These are phyloP conservation scores for Volucella zonaria DNA, from an alignment of 2,888 invertebrate genomes.

Conservation along the genomic window DNA sequence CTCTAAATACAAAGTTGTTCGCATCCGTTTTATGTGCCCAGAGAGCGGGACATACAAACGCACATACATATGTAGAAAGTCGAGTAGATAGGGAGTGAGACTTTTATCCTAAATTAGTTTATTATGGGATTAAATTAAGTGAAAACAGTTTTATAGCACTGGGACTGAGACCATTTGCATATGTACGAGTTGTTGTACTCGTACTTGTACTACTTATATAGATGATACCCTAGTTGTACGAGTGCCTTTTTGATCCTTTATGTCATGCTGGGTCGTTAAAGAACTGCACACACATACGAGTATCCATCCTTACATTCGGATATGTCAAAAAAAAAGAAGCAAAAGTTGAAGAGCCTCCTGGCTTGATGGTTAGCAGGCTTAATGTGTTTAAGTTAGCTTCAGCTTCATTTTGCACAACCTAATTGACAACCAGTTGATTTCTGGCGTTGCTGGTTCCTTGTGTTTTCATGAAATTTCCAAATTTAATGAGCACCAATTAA, in stretches of 20 bases:
- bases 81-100: slow-evolving; percentile 8
- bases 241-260: slow-evolving; percentile 63
- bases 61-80: too few relatives aligned
- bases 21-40: slow-evolving; percentile 37
- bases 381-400: slow-evolving; percentile 41
- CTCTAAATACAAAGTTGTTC: slow-evolving; percentile 54
- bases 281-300: slow-evolving; percentile 28
- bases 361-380: slow-evolving; percentile 24
- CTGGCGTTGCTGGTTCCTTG: background rate
- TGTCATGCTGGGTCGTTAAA: slow-evolving; percentile 62
- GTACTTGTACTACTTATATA: background rate
- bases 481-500: slow-evolving; percentile 43
- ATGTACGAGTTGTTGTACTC: slow-evolving; percentile 1
- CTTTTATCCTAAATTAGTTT: slow-evolving; percentile 68
- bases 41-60: too few relatives aligned
- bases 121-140: slow-evolving; percentile 71
- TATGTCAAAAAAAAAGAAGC: background rate
- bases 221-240: background rate
- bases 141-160: slow-evolving; percentile 69
- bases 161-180: slow-evolving; percentile 55
- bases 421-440: slow-evolving; percentile 71
- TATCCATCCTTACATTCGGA: too few relatives aligned
- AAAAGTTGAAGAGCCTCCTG: slow-evolving; percentile 21
- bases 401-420: slow-evolving; percentile 25
- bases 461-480: slow-evolving; percentile 41